Percentiles rank a stretch among this genome's conserved stretches.
phyloP scores from a whole-genome alignment of 2,797 vertebrate genomes.

The Peromyscus melanophrys region DNA sequence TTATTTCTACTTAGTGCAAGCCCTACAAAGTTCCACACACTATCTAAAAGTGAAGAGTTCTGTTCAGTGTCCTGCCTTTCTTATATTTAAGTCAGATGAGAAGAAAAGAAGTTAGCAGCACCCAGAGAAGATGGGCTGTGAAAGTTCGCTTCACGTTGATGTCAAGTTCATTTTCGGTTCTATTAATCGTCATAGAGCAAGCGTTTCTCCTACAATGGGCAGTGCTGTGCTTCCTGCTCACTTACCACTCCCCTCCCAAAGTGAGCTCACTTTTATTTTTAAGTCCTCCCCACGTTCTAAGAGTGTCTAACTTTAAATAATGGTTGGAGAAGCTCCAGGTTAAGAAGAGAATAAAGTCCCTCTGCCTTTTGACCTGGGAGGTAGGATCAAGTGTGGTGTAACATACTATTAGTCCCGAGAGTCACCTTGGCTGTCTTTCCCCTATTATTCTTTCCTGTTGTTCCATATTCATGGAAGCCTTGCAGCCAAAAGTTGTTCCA shows the following conservation, averaged over 20 bases:
- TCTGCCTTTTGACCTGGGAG: constrained; percentile 73
- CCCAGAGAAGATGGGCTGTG: constrained; percentile 37
- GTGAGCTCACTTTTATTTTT: constrained; percentile 58
- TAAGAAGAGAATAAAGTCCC: constrained; percentile 68
- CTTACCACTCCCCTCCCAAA: constrained; percentile 43
- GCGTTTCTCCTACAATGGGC: constrained; percentile 60
- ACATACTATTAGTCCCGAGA: constrained; percentile 72
- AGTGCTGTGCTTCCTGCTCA: constrained; percentile 65
- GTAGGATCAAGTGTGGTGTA: constrained; percentile 68
- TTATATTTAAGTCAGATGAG: constrained; percentile 43
- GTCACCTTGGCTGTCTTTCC: constrained; percentile 70
- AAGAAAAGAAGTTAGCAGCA: neutral
- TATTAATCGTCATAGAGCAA: constrained; percentile 57
- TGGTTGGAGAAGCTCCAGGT: constrained; percentile 71
- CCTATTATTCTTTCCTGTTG: constrained; percentile 80
- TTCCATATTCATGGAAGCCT: constrained; percentile 47
- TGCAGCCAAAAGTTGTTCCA: constrained; percentile 68
- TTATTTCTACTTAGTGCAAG: constrained; percentile 60
- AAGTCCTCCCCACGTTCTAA: constrained; percentile 56
- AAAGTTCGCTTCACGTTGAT: constrained; percentile 68
- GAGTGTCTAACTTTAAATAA: constrained; percentile 67
- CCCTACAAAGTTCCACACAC: neutral
- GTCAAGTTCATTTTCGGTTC: constrained; percentile 74
- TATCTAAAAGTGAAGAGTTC: constrained; percentile 75
- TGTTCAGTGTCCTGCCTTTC: constrained; percentile 28